Evolutionary conservation across 2,888 invertebrate species (phyloP), one percentile per base, ranked within the genome.

Genomic region (Leptothorax acervorum): DNA sequence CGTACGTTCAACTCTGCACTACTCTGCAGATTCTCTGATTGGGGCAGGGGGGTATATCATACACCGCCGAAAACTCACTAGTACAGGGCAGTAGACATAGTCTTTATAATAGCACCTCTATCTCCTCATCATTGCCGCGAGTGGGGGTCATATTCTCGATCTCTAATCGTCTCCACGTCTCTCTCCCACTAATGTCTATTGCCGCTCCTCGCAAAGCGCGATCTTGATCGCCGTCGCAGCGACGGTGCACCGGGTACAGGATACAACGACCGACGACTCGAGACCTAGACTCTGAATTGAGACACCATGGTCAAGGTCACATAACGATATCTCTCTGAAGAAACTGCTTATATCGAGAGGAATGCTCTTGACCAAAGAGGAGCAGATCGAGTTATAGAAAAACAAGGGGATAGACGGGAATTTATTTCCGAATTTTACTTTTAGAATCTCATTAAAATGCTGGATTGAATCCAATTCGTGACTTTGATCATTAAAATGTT

Each of bases 101-200:
- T 93, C 92, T 94, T 93, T 94, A 93, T 92, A 93, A 86, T 88
- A 78, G 83, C 88, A 90, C 92, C 91, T 93, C 93, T 92, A 89
- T 92, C 86, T 88, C 87, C 82, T 89, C 88, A 60, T 83, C 88
- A 60, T 83, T 68, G 57, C 63, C 68, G 79, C 60, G 86, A 85
- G 90, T 90, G 92, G 91, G 90, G 89, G 87, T 65, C 92, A 91
- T 91, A 87, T 83, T 85, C 63, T 76, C 55, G 53, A 51, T 89
- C 74, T 88, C 85, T 65, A 48, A 51, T 39, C 48, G 35, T 35
- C 35, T 35, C 35, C 6, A 35, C 6, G 35, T 60, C 31, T 57
- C 35, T 57, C 48, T 70, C 63, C 78, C 78, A 48, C 73, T 78
- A 66, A 48, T n/a, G 63, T 42, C 28, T 39, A 45, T 45, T 35